Evolutionary conservation across 2,113 vertebrate genomes (phyloP), one percentile per base, ranked within the genome.

Genomic region (Corvus moneduloides): DNA sequence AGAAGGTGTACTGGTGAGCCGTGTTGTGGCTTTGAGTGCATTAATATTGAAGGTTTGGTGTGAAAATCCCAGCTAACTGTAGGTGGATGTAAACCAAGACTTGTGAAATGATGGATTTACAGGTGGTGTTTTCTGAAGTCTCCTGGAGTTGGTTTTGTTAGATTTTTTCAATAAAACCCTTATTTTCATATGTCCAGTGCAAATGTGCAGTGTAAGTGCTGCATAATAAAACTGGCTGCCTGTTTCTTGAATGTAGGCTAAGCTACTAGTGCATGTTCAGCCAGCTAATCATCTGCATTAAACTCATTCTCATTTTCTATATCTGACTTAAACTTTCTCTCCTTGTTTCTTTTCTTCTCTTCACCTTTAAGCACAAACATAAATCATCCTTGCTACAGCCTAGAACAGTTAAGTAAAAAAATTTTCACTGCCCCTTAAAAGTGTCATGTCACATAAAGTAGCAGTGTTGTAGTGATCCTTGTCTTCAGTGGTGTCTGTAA

Each of bases 351-450:
- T 99, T 98, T 98, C 95, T 98, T 98, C 97, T 98, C 91, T 98
- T 98, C 99, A 99, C 98, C 98, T 98, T 99, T 99, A 99, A 99
- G 99, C 99, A 99, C 99, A 99, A 99, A 99, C 99, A 99, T 99
- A 99, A 99, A 99, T 98, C 99, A 99, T 99, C 99, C 99, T 99
- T 99, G 99, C 99, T 99, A 99, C 99, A 99, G 99, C 99, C 99
- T 99, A 99, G 99, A 99, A 99, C 99, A 99, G 99, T 99, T 99
- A 99, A 99, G 99, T 99, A 99, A 99, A 96, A 96, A 96, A 95
- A 97, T 97, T 97, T 98, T 98, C 97, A 83, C 97, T 98, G 98
- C 97, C 97, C 97, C 90, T 87, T 95, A 91, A 97, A 97, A 98
- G 87, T 97, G 97, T 98, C 97, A 93, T 97, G 97, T 98, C 96